Base-by-base conservation (phyloP, 2,888 invertebrate genomes). In the Nebria brevicollis region DNA sequence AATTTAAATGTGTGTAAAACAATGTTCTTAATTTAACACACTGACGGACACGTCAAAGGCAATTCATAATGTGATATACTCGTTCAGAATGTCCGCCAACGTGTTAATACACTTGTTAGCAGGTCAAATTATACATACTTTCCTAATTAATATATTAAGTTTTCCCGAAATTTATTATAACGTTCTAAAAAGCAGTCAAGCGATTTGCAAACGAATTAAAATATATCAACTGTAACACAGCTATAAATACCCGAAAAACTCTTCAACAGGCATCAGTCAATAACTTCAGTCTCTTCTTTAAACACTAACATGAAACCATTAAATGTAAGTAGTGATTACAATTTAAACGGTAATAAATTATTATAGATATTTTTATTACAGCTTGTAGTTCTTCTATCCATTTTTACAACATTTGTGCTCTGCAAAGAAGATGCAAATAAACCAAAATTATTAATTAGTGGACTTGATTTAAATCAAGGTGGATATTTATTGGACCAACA, bases 221-320 rank as follows among this genome's bases (percentile, higher is more conserved):
- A 54, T 77, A 77, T 20, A 1, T 20, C 64, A 64, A 72, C 70
- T 77, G 77, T 70, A 77, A 68, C 68, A 70, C 8, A n/a, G 20
- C 70, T 77, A 77, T 77, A 77, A 66, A 77, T 70, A 77, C 77
- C 54, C 20, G 54, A 77, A 68, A 77, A 66, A 70, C 65, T 15
- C 43, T 66, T 64, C 72, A 34, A 65, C 15, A 65, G 73, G 41
- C 66, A 72, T 78, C 73, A 78, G 78, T 78, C 34, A 34, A 34
- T 78, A 25, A 73, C 42, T 11, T 78, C 66, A 26, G 70, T 41
- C 64, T 73, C 66, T 72, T 66, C 73, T 34, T 65, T 73, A 13
- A 15, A 54, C 72, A 77, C 72, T 65, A 78, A 73, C n/a, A 78
- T 78, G 78, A 66, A 4, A 6, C 64, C 25, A 20, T 26, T 73